Percentiles rank a stretch among this genome's conserved stretches.
Conservation (phyloP, 2,113 vertebrate genomes). For the Brachyistius frenatus region DNA sequence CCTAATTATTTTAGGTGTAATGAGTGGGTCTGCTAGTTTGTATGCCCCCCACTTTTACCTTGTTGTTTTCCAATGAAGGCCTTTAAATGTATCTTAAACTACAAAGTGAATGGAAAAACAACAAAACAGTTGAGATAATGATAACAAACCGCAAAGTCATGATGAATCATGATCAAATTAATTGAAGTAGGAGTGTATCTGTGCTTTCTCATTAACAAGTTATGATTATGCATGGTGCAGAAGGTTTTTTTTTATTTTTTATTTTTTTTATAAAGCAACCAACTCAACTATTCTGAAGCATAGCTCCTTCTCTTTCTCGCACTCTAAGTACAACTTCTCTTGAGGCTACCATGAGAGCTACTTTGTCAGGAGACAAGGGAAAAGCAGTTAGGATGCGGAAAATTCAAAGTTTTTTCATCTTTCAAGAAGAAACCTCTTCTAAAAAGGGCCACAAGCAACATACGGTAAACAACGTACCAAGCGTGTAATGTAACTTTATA, state of each 20-base stretch:
- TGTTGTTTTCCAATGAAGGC: not conserved
- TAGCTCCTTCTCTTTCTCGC: not conserved
- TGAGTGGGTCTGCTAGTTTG: not conserved
- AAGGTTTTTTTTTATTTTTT: not conserved
- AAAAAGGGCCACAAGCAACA: constrained; percentile 46
- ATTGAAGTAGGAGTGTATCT: constrained; percentile 1
- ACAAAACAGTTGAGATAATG: not conserved
- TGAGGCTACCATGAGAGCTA: not conserved
- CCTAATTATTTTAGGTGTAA: not conserved
- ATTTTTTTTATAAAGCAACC: too few relatives aligned
- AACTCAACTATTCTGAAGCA: not conserved
- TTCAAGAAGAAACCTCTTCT: constrained; percentile 45
- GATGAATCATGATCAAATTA: constrained; percentile 17
- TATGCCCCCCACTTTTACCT: not conserved
- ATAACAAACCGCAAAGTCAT: not conserved
- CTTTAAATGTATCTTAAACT: not conserved
- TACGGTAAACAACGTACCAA: constrained; percentile 54
- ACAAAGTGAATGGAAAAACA: not conserved
- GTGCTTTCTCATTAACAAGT: not conserved
- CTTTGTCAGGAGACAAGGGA: constrained; percentile 35
- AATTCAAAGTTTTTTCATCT: constrained; percentile 52
- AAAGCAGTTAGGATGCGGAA: constrained; percentile 24
- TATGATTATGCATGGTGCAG: constrained; percentile 3
- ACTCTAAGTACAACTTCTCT: constrained; percentile 9
- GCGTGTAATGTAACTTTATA: constrained; percentile 58